Percentiles rank a stretch among this genome's conserved stretches.
These are phyloP conservation scores for Disparrhopalites patrizii DNA, from an alignment of 2,888 invertebrate genomes.

Conservation along the genomic window DNA sequence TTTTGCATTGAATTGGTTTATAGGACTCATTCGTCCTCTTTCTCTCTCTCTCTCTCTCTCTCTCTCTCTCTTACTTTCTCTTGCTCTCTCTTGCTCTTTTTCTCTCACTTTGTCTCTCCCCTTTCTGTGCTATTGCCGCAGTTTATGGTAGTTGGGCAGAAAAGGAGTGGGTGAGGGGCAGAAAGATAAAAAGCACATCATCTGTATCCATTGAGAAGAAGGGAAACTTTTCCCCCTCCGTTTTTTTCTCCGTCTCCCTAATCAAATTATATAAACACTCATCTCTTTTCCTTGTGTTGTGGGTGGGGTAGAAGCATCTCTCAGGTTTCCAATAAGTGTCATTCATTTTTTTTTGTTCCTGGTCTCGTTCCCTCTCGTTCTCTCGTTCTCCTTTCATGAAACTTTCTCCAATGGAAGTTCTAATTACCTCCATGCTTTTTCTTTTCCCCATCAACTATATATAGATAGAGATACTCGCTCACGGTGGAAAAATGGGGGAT, in stretches of 20 bases:
- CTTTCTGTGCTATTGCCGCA: background rate
- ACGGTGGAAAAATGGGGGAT: too few species aligned
- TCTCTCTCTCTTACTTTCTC: background rate
- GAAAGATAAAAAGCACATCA: background rate
- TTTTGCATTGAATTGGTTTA: slow-evolving; percentile 21
- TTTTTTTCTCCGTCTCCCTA: background rate
- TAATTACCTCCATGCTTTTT: too few species aligned
- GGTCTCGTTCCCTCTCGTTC: too few species aligned
- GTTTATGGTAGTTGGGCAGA: background rate
- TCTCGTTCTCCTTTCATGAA: too few species aligned
- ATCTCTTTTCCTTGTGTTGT: slow-evolving; percentile 2
- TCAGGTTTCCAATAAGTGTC: slow-evolving; percentile 10
- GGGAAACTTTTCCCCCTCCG: background rate
- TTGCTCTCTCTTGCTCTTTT: background rate
- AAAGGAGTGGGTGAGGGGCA: background rate
- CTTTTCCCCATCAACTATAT: too few species aligned
- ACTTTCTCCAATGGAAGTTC: too few species aligned
- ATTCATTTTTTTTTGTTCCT: too few species aligned
- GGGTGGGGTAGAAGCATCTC: background rate
- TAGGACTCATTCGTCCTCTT: background rate
- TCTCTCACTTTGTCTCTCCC: background rate
- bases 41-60: background rate
- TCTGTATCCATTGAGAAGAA: slow-evolving; percentile 5
- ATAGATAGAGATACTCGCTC: too few species aligned
- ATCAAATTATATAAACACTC: slow-evolving; percentile 10